Evolutionary conservation across 2,888 invertebrate species (phyloP), one percentile per base, ranked within the genome.

Genomic region (Rhyacophila evoluta): DNA sequence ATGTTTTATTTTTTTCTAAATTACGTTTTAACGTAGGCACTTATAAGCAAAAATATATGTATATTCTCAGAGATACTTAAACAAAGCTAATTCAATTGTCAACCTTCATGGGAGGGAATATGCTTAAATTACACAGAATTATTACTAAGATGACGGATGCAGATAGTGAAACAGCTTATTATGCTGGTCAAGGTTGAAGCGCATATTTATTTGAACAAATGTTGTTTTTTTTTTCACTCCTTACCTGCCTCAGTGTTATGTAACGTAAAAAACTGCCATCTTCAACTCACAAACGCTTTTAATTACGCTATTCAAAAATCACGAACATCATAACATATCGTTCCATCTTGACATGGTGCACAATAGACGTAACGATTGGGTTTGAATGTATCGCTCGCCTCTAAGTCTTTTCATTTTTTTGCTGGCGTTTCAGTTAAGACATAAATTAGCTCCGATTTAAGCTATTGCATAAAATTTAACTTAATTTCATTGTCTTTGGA

Each of bases 1-100:
- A n/a, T n/a, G n/a, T n/a, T n/a, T 12, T 39, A 12, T 39, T 39
- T 0, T 39, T 38, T 39, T 39, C 39, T 1, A n/a, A 38, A 38
- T 39, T 39, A 39, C 15, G 15, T 55, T 55, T 55, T 8, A 55
- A 25, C 55, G 19, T 55, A 2, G 19, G 55, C 10, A 55, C 25
- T 55, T 41, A 41, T 41, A 19, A 55, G 15, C 55, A 19, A 19
- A 55, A 55, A 55, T 55, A 55, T 55, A 19, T n/a, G n/a, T n/a
- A n/a, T n/a, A 8, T 55, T 55, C 55, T 55, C 55, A 55, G 19
- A 55, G 55, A 55, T 55, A 55, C 19, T 55, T 55, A 55, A 33
- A 55, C 55, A 25, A 55, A 55, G 55, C 55, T 55, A 55, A 55
- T 55, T 55, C 55, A 55, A 55, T 55, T 55, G 55, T 55, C 55